Conservation (phyloP, 2,113 vertebrate species). For the Polypterus bichir region DNA sequence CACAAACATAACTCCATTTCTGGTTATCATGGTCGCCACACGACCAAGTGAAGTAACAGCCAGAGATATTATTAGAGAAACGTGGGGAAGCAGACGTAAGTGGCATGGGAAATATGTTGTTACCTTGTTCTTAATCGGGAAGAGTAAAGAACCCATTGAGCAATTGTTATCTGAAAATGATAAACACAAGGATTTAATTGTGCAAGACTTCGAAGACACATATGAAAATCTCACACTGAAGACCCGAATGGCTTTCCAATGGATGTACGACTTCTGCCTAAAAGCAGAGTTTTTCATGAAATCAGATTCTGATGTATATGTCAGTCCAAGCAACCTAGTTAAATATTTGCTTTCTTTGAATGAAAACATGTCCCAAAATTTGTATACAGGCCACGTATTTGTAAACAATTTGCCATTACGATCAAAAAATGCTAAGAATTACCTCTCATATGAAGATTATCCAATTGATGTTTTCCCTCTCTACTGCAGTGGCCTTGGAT, state of each 20-base stretch:
- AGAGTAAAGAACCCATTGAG: not conserved
- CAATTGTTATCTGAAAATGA: slow-evolving; percentile 37
- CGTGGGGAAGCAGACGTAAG: slow-evolving; percentile 31
- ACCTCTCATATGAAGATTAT: slow-evolving; percentile 40
- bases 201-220: slow-evolving; percentile 42
- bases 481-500: slow-evolving; percentile 44
- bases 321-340: slow-evolving; percentile 44
- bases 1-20: slow-evolving; percentile 24
- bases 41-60: slow-evolving; percentile 22
- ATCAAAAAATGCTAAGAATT: slow-evolving; percentile 22
- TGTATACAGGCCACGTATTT: slow-evolving; percentile 44
- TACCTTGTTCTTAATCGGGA: slow-evolving; percentile 43
- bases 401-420: slow-evolving; percentile 26
- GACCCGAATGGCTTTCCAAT: slow-evolving; percentile 48
- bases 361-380: slow-evolving; percentile 22
- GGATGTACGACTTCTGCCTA: slow-evolving; percentile 44
- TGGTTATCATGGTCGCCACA: slow-evolving; percentile 48
- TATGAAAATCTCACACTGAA: slow-evolving; percentile 51
- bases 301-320: slow-evolving; percentile 38
- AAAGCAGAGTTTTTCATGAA: slow-evolving; percentile 42
- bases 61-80: slow-evolving; percentile 40
- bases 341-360: slow-evolving; percentile 36
- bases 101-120: slow-evolving; percentile 39
- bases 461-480: slow-evolving; percentile 42
- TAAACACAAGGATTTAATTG: slow-evolving; percentile 44